Conservation (phyloP, 1,140 invertebrate genomes). For the Drosophila pachea region DNA sequence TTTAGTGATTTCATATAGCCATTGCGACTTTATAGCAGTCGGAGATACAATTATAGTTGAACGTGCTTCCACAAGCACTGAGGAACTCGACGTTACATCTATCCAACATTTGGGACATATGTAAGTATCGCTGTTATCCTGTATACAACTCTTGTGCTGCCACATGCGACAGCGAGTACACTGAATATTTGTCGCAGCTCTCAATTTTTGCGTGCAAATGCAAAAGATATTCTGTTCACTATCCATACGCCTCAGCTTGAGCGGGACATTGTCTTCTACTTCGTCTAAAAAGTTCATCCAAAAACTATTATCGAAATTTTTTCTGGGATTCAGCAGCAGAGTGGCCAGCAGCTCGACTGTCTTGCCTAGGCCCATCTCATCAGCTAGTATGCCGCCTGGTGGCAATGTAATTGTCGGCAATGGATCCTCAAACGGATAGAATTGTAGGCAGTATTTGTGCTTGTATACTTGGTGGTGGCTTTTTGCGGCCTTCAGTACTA, state of each 20-base stretch:
- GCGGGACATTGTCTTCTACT: constrained; percentile 30
- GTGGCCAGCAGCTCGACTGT: constrained; percentile 88
- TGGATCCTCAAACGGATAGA: constrained; percentile 30
- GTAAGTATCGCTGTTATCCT: constrained; percentile 19
- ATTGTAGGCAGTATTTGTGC: constrained; percentile 79
- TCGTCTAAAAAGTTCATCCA: constrained; percentile 42
- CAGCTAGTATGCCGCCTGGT: constrained; percentile 88
- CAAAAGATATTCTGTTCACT: constrained; percentile 37
- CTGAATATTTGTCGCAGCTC: not conserved
- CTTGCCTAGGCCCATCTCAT: constrained; percentile 93
- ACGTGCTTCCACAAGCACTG: constrained; percentile 79
- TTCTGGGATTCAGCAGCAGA: constrained; percentile 82
- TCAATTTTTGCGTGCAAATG: constrained; percentile 28
- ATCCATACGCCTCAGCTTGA: constrained; percentile 23
- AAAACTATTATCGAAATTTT: constrained; percentile 9
- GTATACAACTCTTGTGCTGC: constrained; percentile 65
- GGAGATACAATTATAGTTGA: constrained; percentile 89
- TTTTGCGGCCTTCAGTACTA: constrained; percentile 36
- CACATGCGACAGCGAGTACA: constrained; percentile 51
- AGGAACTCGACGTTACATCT: constrained; percentile 4
- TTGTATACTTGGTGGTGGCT: constrained; percentile 66
- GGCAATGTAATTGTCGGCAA: constrained; percentile 53
- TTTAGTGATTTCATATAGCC: constrained; percentile 86
- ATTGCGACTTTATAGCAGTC: constrained; percentile 84
- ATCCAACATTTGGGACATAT: constrained; percentile 73